A percentile compares a stretch with the other conserved stretches of the same genome.
phyloP scores from a whole-genome alignment of 2,888 invertebrate species.

The Maniola hyperantus region DNA sequence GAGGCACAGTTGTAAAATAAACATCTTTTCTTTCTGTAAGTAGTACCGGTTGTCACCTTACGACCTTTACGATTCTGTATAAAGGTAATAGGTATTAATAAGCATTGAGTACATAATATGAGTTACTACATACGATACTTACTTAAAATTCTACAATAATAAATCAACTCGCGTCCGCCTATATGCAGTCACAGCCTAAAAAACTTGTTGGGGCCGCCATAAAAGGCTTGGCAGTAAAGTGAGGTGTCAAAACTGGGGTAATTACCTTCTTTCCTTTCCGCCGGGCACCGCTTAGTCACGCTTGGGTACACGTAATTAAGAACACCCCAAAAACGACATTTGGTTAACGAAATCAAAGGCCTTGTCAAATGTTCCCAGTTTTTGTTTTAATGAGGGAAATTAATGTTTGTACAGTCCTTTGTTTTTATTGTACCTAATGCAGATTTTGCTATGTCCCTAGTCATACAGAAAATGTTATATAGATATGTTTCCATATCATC shows the following conservation, averaged over 20 bases:
- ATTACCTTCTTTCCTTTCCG: slow-evolving; percentile 43
- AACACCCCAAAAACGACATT: slow-evolving; percentile 16
- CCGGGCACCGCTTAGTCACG: slow-evolving; percentile 38
- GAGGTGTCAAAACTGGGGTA: slow-evolving; percentile 46
- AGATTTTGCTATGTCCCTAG: too few species aligned
- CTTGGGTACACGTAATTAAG: slow-evolving; percentile 43
- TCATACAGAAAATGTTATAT: too few species aligned
- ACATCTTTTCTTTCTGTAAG: too few species aligned
- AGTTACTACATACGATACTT: too few species aligned
- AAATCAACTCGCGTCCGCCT: slow-evolving; percentile 1
- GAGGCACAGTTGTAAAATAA: too few species aligned
- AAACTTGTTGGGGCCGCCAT: slow-evolving; percentile 34
- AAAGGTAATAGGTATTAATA: too few species aligned
- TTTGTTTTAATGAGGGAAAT: not conserved
- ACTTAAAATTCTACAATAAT: too few species aligned
- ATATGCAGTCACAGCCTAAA: not conserved
- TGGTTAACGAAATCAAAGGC: slow-evolving; percentile 5
- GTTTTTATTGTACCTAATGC: too few species aligned
- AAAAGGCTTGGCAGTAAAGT: slow-evolving; percentile 42
- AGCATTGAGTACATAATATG: too few species aligned
- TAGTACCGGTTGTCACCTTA: too few species aligned
- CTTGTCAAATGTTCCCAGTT: not conserved
- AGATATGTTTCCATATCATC: too few species aligned
- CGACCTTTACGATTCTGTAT: too few species aligned
- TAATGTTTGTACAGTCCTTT: not conserved